Conservation (phyloP, 1,140 invertebrate species). For the Oncopodura yosiiana region DNA sequence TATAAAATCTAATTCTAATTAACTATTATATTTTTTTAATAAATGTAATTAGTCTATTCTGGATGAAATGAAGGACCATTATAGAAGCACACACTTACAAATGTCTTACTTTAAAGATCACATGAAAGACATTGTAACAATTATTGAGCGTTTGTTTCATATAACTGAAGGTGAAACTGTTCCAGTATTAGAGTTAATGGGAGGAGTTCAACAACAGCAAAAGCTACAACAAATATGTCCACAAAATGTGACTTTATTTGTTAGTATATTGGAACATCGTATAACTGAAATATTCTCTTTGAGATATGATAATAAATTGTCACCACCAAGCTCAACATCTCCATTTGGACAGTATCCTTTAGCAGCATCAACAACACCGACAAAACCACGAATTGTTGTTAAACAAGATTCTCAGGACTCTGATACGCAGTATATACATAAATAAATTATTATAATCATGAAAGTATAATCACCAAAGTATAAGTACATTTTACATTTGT, state of each 20-base stretch:
- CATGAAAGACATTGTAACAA: constrained; percentile 24
- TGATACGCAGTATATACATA: background rate
- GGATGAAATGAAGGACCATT: constrained; percentile 20
- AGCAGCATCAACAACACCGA: constrained; percentile 11
- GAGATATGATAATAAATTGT: background rate
- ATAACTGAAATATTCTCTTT: constrained; percentile 22
- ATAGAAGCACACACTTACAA: constrained; percentile 3
- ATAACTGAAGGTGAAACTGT: constrained; percentile 22
- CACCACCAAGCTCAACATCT: background rate
- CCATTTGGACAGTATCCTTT: background rate
- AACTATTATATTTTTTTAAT: background rate
- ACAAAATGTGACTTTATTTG: constrained; percentile 25
- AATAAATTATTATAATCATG: background rate
- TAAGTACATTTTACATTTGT: no score
- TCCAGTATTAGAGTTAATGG: constrained; percentile 27
- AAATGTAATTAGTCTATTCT: constrained; percentile 4
- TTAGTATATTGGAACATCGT: constrained; percentile 30
- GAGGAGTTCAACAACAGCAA: constrained; percentile 15
- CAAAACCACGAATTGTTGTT: constrained; percentile 13
- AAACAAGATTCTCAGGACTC: constrained; percentile 8
- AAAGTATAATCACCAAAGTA: background rate
- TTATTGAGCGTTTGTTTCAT: constrained; percentile 26
- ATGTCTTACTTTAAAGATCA: constrained; percentile 6
- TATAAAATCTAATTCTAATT: background rate
- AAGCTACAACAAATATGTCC: constrained; percentile 22